These are phyloP conservation scores for Apocheima hispidaria DNA, from an alignment of 2,888 invertebrate species.

Conservation along the genomic window DNA sequence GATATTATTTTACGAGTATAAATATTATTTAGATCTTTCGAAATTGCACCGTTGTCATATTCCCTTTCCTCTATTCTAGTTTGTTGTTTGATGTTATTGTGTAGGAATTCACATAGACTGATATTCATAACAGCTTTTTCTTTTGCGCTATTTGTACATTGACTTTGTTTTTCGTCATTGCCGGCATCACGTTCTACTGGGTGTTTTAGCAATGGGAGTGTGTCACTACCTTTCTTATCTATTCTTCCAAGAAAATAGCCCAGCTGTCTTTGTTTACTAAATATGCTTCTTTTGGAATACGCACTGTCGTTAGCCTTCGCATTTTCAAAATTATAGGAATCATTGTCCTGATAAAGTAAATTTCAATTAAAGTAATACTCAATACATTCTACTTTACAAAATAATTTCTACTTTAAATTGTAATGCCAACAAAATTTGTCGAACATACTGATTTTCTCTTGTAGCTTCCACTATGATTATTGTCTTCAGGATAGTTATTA, in stretches of 20 bases:
- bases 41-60: background rate
- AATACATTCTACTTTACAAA: too few relatives aligned
- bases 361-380: background rate
- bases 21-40: background rate
- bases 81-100: background rate
- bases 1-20: background rate
- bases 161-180: background rate
- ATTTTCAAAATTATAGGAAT: background rate
- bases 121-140: background rate
- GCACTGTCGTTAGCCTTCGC: background rate
- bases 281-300: background rate
- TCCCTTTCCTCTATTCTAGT: background rate
- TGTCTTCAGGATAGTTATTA: conserved; percentile 23
- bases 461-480: conserved; percentile 2
- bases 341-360: conserved; percentile 6
- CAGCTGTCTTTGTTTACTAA: background rate
- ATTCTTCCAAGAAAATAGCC: background rate
- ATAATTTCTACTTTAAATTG: background rate
- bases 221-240: background rate
- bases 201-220: conserved; percentile 2
- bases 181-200: background rate
- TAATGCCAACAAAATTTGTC: background rate
- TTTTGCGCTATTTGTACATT: background rate
- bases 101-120: background rate
- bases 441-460: conserved; percentile 22